Percentiles rank a stretch among this genome's conserved stretches.
These are phyloP conservation scores for Calycopis cecrops DNA, from an alignment of 1,140 invertebrate species.

Conservation along the genomic window DNA sequence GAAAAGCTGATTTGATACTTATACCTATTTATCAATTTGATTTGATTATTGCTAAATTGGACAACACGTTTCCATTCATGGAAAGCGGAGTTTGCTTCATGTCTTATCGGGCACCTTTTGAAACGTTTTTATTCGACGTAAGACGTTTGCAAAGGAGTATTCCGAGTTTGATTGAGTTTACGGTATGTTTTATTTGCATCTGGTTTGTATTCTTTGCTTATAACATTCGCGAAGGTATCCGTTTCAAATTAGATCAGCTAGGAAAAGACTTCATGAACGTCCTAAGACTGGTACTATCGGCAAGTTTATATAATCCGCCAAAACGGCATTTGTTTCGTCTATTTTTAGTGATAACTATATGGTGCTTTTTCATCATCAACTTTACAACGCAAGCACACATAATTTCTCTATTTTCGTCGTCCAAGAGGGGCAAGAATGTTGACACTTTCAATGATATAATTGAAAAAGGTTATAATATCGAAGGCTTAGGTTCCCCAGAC, in stretches of 20 bases:
- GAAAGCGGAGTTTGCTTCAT: slow-evolving; percentile 62
- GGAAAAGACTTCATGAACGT: slow-evolving; percentile 59
- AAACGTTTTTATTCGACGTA: slow-evolving; percentile 48
- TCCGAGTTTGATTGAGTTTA: slow-evolving; percentile 31
- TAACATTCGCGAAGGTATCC: slow-evolving; percentile 37
- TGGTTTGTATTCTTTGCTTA: slow-evolving; percentile 56
- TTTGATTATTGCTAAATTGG: slow-evolving; percentile 46
- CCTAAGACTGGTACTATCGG: slow-evolving; percentile 43
- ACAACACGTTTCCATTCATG: slow-evolving; percentile 46
- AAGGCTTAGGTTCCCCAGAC: slow-evolving; percentile 66
- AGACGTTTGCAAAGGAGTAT: slow-evolving; percentile 41
- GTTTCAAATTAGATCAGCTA: slow-evolving; percentile 41
- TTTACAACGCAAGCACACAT: slow-evolving; percentile 63
- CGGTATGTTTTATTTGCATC: slow-evolving; percentile 45
- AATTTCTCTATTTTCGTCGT: slow-evolving; percentile 60
- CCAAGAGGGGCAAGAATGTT: slow-evolving; percentile 57
- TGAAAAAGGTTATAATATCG: slow-evolving; percentile 51
- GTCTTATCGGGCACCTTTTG: slow-evolving; percentile 48
- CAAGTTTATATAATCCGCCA: slow-evolving; percentile 47
- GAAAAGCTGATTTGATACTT: slow-evolving; percentile 52
- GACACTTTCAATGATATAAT: slow-evolving; percentile 64
- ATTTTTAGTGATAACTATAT: slow-evolving; percentile 46
- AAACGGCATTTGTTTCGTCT: slow-evolving; percentile 44
- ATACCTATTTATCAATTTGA: slow-evolving; percentile 60
- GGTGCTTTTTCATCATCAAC: slow-evolving; percentile 60